phyloP scores from a whole-genome alignment of 1,140 invertebrate genomes.

The Stegodyphus mimosarum region DNA sequence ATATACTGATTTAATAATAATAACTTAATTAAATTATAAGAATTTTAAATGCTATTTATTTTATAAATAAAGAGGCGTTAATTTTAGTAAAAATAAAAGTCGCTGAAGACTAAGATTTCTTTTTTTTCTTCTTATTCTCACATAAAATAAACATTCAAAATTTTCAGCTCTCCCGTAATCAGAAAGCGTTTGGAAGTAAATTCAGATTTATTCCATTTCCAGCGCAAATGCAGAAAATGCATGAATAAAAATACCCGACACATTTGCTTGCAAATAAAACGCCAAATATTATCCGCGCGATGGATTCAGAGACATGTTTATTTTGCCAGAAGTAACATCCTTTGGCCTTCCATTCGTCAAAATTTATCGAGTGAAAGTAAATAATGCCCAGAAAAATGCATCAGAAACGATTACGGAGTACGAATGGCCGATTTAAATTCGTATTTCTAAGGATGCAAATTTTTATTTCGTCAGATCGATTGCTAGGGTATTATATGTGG shows the following conservation, averaged over 20 bases:
- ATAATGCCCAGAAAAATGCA: conserved; percentile 12
- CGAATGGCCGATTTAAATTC: conserved; percentile 3
- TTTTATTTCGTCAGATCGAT: neutral
- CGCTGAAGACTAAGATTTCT: no score
- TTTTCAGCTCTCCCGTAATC: no score
- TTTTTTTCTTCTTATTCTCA: no score
- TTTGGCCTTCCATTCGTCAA: neutral
- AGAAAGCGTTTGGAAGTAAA: no score
- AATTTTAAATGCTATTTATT: no score
- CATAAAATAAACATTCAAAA: no score
- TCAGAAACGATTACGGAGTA: conserved; percentile 23
- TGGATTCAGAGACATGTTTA: neutral
- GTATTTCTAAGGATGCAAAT: neutral
- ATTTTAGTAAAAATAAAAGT: no score
- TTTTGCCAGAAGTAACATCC: neutral
- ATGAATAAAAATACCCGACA: neutral
- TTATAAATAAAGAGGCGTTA: no score
- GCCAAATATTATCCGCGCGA: neutral
- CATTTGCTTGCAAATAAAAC: no score
- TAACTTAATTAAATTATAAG: no score
- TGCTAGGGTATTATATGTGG: neutral
- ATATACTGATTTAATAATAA: no score
- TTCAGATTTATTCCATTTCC: neutral
- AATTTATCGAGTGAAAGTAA: conserved; percentile 23
- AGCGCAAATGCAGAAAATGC: neutral